Percentiles rank a stretch among this genome's conserved stretches.
Conservation (phyloP, 2,113 vertebrate species). For the Pomatostomus ruficeps region DNA sequence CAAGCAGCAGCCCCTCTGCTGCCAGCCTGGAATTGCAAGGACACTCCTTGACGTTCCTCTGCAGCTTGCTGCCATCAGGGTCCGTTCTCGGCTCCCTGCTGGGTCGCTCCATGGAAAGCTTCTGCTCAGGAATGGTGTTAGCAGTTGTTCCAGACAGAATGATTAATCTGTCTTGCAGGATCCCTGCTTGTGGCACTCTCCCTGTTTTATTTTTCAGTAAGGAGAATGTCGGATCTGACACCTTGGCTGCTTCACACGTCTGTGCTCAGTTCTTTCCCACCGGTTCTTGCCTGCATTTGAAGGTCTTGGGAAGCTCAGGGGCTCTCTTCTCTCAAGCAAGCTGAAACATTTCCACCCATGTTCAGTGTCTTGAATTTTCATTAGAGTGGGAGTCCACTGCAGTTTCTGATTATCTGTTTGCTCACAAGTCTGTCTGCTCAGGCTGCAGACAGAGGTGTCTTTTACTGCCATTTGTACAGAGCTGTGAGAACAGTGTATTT, state of each 20-base stretch:
- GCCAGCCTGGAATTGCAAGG: background rate
- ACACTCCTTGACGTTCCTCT: background rate
- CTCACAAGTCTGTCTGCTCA: background rate
- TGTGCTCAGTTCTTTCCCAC: background rate
- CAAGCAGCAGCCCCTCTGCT: background rate
- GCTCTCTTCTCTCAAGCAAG: background rate
- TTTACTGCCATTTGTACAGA: background rate
- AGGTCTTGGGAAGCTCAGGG: background rate
- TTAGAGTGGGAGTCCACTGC: background rate
- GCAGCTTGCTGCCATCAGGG: rapidly evolving
- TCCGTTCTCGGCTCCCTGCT: background rate
- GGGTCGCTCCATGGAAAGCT: background rate
- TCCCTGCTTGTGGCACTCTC: background rate
- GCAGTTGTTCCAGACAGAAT: background rate
- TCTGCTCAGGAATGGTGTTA: background rate
- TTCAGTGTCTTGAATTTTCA: background rate
- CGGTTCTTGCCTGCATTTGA: rapidly evolving
- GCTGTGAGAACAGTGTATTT: background rate
- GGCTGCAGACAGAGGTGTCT: background rate
- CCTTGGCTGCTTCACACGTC: background rate
- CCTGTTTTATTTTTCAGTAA: background rate
- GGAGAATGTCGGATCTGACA: background rate
- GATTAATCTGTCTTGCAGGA: background rate
- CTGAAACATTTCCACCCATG: background rate
- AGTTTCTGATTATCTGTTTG: background rate